Percentiles rank a stretch among this genome's conserved stretches.
These are phyloP conservation scores for Bacillus rossius DNA, from an alignment of 1,140 invertebrate genomes.

Conservation along the genomic window DNA sequence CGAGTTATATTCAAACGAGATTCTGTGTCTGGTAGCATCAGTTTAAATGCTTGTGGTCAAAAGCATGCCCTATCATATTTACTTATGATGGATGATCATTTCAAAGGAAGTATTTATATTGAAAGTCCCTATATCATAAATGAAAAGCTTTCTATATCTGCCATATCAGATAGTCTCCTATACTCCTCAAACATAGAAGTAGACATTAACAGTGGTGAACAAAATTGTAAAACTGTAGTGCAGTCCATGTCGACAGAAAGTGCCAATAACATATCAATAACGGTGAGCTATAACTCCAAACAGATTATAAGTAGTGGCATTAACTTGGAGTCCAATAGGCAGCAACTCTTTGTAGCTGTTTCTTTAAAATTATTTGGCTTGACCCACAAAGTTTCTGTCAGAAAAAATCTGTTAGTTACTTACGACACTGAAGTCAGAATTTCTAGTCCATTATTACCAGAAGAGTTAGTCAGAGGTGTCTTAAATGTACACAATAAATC, in stretches of 20 bases:
- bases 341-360: no score
- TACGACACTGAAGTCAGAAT: background rate
- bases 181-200: no score
- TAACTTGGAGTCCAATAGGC: no score
- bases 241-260: no score
- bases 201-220: no score
- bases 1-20: background rate
- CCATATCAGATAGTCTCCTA: no score
- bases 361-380: no score
- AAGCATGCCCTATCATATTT: background rate
- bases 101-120: background rate
- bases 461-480: background rate
- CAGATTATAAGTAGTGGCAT: no score
- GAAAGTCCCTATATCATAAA: background rate
- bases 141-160: background rate
- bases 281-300: no score
- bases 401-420: background rate
- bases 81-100: background rate
- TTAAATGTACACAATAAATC: slow-evolving; percentile 3
- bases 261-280: no score
- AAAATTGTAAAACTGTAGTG: no score
- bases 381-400: background rate
- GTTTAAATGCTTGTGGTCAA: background rate
- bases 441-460: slow-evolving; percentile 1
- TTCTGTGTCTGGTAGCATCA: background rate